Evolutionary conservation across 37 sponge, comb jelly and placozoan genomes (phyloP).

Genomic region (Beroe forskalii): DNA sequence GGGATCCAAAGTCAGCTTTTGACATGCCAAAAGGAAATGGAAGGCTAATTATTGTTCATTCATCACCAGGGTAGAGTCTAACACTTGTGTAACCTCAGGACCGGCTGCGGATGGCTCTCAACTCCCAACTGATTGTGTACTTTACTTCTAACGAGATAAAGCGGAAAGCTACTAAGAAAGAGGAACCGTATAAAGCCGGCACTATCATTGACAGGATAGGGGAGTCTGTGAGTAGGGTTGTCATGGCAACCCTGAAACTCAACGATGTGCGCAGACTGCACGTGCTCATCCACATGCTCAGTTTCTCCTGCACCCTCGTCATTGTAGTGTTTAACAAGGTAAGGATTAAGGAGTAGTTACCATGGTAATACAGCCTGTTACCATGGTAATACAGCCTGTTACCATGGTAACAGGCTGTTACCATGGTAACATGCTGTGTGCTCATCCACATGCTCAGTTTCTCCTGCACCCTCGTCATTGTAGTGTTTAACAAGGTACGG

Average conservation of each 20-base stretch:
- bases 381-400: too few species aligned
- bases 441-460: conserved; percentile 47
- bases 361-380: too few species aligned
- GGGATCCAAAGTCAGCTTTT: too few species aligned
- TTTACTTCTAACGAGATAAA: conserved; percentile 41
- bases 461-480: conserved; percentile 14
- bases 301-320: conserved; percentile 31
- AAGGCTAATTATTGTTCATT: too few species aligned
- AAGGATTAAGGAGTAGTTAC: too few species aligned
- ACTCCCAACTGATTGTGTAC: conserved; percentile 37
- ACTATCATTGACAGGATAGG: background rate
- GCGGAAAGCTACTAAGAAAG: background rate
- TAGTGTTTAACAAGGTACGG: conserved; percentile 39
- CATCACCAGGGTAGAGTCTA: too few species aligned
- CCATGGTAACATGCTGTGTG: too few species aligned
- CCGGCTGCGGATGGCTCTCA: background rate
- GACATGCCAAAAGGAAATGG: too few species aligned
- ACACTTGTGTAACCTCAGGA: too few species aligned
- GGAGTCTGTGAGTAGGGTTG: background rate
- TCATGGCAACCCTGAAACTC: background rate
- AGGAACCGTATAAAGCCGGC: background rate
- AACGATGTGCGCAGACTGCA: conserved; percentile 13
- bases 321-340: conserved; percentile 27
- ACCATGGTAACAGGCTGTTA: too few species aligned
- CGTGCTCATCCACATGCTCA: conserved; percentile 43